Evolutionary conservation across 2,113 vertebrate species (phyloP).

Genomic region (Phrynocephalus versicolor): DNA sequence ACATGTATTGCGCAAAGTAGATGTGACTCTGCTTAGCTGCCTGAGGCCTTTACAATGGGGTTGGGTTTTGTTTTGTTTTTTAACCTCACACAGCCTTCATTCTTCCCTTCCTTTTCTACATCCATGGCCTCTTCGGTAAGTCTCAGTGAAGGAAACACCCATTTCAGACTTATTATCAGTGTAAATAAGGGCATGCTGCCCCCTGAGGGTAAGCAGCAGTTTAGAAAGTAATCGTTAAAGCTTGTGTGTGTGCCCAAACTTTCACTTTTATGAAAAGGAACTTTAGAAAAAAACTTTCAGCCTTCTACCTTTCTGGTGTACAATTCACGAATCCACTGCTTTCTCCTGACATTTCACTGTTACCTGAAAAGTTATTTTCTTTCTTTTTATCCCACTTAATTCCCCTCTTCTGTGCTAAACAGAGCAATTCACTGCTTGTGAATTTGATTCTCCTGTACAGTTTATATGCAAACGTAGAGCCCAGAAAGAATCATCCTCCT

Average conservation of each 20-base stretch:
- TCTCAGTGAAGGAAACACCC: constrained; percentile 18
- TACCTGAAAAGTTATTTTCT: constrained; percentile 4
- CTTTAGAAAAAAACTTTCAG: not conserved
- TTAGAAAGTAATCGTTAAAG: constrained; percentile 23
- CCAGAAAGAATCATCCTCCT: not conserved
- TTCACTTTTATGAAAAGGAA: constrained; percentile 37
- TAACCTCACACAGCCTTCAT: not conserved
- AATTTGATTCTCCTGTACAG: not conserved
- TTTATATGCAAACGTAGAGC: constrained; percentile 14
- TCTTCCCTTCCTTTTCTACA: not conserved
- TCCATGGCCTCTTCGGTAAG: constrained; percentile 15
- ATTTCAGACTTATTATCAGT: constrained; percentile 27
- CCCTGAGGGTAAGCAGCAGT: constrained; percentile 31
- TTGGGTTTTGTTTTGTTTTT: not conserved
- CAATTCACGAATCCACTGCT: constrained; percentile 5
- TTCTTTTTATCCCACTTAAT: not conserved
- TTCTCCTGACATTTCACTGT: not conserved
- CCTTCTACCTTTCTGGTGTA: not conserved
- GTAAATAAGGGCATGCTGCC: constrained; percentile 19
- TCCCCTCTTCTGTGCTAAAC: constrained; percentile 7
- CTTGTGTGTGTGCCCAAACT: constrained; percentile 16
- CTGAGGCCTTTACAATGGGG: not conserved
- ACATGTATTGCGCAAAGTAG: not conserved
- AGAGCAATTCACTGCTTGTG: not conserved
- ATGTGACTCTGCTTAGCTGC: not conserved